Base-by-base conservation (phyloP, 37 sponge, comb jelly and placozoan species). In the Theonella swinhoei region DNA sequence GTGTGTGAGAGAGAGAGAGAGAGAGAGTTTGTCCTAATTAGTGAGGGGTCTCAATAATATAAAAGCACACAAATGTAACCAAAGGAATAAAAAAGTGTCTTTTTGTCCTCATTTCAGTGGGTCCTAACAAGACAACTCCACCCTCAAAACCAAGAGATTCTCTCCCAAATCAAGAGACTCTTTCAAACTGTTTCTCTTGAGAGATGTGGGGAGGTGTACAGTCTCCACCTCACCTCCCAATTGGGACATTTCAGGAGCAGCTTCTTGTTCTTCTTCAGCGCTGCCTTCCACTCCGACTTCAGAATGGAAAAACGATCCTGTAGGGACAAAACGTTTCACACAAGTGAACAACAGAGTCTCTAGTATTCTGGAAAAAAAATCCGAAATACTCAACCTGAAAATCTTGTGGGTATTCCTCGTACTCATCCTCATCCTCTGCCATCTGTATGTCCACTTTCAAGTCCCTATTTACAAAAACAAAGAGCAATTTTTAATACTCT, bases 201-300 rank as follows among this genome's bases (percentile, higher is more conserved):
- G n/a, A n/a, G n/a, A n/a, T n/a, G 54, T 47, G 14, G 54, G 7
- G 7, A 72, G 9, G 39, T 33, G 73, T 37, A 62, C 35, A 17
- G 8, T 26, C 20, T 36, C 19, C 66, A 58, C 22, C 75, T 73
- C 37, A 89, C 89, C 30, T 83, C 67, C 64, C 83, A 89, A 37
- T 89, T 89, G 37, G 89, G 89, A 63, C 89, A 89, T 39, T 83
- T 89, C 64, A 89, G 74, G 11, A 89, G 64, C n/a, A 78, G 41
- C 60, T 83, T 89, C 67, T 89, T 89, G 40, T 77, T 79, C 60
- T 54, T 62, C 74, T 89, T 79, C 19, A 89, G 71, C 36, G 76
- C 79, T n/a, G 71, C 59, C 64, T 89, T 89, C 89, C 89, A 89
- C 58, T 83, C 25, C 0, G 62, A 19, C 38, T 81, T 77, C 71